A percentile compares a stretch with the other conserved stretches of the same genome.
These are phyloP conservation scores for Microcebus griseorufus DNA, from an alignment of 2,113 vertebrate species.

Conservation along the genomic window DNA sequence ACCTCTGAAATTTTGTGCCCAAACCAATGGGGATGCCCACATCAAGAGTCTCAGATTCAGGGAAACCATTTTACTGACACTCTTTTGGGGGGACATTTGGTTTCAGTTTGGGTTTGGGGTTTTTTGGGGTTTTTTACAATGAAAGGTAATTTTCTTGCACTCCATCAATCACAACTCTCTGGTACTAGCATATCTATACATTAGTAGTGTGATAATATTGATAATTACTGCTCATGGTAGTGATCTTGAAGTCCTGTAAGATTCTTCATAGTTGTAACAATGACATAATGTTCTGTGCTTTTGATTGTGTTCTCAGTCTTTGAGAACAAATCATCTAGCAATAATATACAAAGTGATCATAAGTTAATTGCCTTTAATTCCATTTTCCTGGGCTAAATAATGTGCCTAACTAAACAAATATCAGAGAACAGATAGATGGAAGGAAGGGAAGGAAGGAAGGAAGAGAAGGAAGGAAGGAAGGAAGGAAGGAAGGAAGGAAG, in stretches of 20 bases:
- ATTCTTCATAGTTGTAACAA: background rate
- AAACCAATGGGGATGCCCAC: background rate
- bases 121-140: background rate
- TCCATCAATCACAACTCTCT: background rate
- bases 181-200: background rate
- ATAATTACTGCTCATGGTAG: background rate
- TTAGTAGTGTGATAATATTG: background rate
- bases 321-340: slow-evolving; percentile 25
- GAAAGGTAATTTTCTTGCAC: background rate
- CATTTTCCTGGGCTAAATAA: slow-evolving; percentile 21
- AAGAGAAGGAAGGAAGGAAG: too few relatives aligned
- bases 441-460: too few relatives aligned
- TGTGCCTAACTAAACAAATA: background rate
- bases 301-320: slow-evolving; percentile 4
- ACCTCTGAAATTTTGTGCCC: background rate
- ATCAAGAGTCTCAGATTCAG: slow-evolving; percentile 3
- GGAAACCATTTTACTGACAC: background rate
- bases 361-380: background rate
- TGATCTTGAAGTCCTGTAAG: background rate
- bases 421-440: background rate
- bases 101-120: background rate
- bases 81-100: background rate
- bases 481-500: too few relatives aligned
- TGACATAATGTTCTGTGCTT: background rate
- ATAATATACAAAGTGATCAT: background rate